Conservation (phyloP, 2,797 vertebrate species). For the Zalophus californianus region DNA sequence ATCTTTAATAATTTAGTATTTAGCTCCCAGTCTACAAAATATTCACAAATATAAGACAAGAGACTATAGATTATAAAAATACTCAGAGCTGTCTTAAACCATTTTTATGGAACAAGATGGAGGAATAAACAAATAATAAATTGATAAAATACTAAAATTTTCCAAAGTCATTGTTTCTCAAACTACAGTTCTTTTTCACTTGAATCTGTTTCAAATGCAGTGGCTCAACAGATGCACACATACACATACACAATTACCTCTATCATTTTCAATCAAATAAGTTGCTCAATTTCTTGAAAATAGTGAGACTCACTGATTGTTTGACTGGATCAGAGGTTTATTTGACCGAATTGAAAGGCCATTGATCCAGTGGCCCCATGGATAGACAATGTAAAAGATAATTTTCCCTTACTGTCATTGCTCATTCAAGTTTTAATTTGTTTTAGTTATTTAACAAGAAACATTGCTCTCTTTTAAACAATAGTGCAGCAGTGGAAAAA, state of each 20-base stretch:
- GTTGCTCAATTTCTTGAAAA: constrained; percentile 39
- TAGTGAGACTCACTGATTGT: background rate
- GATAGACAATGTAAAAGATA: background rate
- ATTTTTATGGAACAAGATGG: background rate
- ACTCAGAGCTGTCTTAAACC: background rate
- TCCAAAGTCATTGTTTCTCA: background rate
- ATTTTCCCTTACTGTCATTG: constrained; percentile 24
- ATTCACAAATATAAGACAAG: constrained; percentile 37
- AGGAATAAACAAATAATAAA: constrained; percentile 13
- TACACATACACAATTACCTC: background rate
- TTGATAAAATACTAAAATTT: background rate
- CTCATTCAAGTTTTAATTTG: constrained; percentile 63
- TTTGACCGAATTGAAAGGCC: constrained; percentile 34
- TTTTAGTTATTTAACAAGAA: constrained; percentile 39
- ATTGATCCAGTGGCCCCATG: background rate
- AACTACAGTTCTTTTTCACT: background rate
- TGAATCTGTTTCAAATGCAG: background rate
- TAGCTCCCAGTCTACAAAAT: constrained; percentile 51
- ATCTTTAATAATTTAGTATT: constrained; percentile 62
- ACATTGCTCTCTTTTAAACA: background rate
- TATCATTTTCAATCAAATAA: constrained; percentile 56
- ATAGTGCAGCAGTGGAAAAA: background rate
- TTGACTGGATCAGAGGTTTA: constrained; percentile 36
- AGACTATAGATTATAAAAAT: constrained; percentile 31
- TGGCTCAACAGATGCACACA: background rate